Conservation (phyloP, 1,140 invertebrate species). For the Drosophila lacertosa region DNA sequence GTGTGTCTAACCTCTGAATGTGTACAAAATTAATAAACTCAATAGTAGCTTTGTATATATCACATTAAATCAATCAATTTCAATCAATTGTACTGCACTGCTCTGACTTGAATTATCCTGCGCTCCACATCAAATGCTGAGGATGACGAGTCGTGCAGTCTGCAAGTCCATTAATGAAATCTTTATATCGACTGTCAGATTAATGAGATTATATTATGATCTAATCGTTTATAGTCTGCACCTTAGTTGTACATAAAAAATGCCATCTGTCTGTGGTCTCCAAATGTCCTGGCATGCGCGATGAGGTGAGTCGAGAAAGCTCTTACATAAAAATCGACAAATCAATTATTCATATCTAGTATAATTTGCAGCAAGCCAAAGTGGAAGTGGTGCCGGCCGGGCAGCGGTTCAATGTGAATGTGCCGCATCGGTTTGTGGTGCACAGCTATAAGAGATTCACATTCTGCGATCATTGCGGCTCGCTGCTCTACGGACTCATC, state of each 20-base stretch:
- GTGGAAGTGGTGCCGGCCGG: conserved; percentile 85
- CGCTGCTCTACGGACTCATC: conserved; percentile 95
- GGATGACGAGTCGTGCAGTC: conserved; percentile 11
- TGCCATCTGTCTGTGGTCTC: conserved; percentile 97
- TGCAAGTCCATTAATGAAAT: neutral
- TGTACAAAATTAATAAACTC: conserved; percentile 32
- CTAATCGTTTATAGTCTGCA: conserved; percentile 92
- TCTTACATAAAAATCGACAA: neutral
- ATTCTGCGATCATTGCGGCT: conserved; percentile 99
- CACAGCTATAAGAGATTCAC: conserved; percentile 99
- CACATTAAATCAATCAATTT: conserved; percentile 12
- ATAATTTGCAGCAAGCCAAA: conserved; percentile 69
- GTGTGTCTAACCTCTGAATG: conserved; percentile 49
- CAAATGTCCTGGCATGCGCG: conserved; percentile 97
- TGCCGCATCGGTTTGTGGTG: conserved; percentile 96
- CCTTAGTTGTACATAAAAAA: conserved; percentile 98
- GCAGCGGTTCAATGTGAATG: conserved; percentile 98
- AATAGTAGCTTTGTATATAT: conserved; percentile 42
- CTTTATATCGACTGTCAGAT: neutral
- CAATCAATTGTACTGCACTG: conserved; percentile 31
- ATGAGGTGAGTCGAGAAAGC: conserved; percentile 88
- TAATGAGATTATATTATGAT: conserved; percentile 48
- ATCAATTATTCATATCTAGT: conserved; percentile 1
- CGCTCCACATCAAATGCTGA: conserved; percentile 9
- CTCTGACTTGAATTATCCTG: conserved; percentile 28